Percentiles rank a stretch among this genome's conserved stretches.
phyloP scores from a whole-genome alignment of 1,140 invertebrate species.

The Coenobita brevimanus region DNA sequence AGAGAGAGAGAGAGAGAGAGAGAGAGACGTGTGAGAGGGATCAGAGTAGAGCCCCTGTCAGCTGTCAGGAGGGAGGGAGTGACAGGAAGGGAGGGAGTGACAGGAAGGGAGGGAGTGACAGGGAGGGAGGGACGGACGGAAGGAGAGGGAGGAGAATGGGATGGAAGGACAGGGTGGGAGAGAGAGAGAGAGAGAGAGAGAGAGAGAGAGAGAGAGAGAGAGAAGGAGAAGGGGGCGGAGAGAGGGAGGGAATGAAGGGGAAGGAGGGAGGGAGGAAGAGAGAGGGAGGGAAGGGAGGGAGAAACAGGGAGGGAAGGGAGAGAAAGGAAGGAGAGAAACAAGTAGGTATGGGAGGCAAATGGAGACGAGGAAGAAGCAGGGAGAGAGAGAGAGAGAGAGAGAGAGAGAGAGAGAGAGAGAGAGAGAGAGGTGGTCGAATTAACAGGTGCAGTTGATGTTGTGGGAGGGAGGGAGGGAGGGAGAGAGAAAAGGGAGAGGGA shows the following conservation, averaged over 20 bases:
- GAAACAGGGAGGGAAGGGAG: neutral
- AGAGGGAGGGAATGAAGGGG: neutral
- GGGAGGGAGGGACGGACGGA: neutral
- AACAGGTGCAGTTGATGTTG: neutral
- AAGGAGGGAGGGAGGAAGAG: conserved; percentile 3
- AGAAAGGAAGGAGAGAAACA: neutral
- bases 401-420: neutral
- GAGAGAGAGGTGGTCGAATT: neutral
- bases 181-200: neutral
- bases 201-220: neutral
- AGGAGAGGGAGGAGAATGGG: neutral
- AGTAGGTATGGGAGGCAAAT: neutral
- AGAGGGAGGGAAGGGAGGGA: neutral
- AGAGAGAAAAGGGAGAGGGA: neutral
- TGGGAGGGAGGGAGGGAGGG: neutral
- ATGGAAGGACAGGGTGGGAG: neutral
- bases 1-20: neutral
- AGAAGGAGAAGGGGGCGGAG: neutral
- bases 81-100: neutral
- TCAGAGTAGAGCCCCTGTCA: too few relatives aligned
- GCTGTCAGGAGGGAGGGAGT: neutral
- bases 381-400: conserved; percentile 8
- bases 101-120: neutral
- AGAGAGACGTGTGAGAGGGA: neutral
- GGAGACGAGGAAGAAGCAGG: neutral